Evolutionary conservation across 2,113 vertebrate genomes (phyloP).

Genomic region (Tenebrosternarchus preto): DNA sequence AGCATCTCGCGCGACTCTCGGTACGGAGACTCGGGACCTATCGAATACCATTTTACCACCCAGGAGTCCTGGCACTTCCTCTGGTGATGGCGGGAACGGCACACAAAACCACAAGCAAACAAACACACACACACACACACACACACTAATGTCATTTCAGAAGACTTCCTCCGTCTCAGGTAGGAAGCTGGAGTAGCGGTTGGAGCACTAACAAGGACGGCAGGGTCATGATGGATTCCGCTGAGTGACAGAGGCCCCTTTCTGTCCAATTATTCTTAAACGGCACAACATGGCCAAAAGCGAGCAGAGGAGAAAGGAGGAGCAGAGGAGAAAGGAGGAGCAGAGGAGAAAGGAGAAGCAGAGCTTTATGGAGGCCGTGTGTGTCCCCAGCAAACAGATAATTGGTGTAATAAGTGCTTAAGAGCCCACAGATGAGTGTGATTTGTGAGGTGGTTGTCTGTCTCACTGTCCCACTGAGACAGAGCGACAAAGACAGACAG

Average conservation of each 20-base stretch:
- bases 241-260: slow-evolving; percentile 44
- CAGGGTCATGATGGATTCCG: slow-evolving; percentile 43
- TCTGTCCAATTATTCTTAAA: slow-evolving; percentile 56
- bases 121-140: slow-evolving; percentile 4
- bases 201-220: slow-evolving; percentile 51
- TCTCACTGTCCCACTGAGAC: background rate
- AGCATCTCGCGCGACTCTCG: no score
- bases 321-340: slow-evolving; percentile 1
- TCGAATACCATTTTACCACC: slow-evolving; percentile 20
- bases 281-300: slow-evolving; percentile 34
- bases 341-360: background rate
- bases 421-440: slow-evolving; percentile 18
- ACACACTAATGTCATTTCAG: slow-evolving; percentile 44
- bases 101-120: no score
- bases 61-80: slow-evolving; percentile 38
- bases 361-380: slow-evolving; percentile 42
- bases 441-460: slow-evolving; percentile 15
- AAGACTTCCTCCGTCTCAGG: slow-evolving; percentile 38
- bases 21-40: slow-evolving; percentile 8
- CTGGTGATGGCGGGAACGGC: slow-evolving; percentile 27
- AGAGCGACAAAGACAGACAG: background rate
- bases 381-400: slow-evolving; percentile 46
- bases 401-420: slow-evolving; percentile 52
- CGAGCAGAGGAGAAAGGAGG: background rate
- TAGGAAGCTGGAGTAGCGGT: slow-evolving; percentile 13